These are phyloP conservation scores for Diplosoma virens DNA, from an alignment of 23 tunicate genomes.

Conservation along the genomic window DNA sequence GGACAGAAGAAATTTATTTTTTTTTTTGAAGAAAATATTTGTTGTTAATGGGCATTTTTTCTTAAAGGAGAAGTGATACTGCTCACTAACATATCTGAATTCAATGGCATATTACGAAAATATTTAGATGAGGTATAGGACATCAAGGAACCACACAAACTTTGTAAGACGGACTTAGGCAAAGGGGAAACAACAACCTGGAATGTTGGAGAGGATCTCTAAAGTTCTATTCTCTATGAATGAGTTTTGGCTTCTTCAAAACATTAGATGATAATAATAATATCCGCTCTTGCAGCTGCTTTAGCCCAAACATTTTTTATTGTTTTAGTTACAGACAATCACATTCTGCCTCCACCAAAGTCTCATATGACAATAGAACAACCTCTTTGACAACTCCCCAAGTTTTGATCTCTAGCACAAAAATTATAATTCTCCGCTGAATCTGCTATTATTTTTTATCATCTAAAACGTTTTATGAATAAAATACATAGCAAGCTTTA, in stretches of 20 bases:
- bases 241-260: not conserved
- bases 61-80: not conserved
- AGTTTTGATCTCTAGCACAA: not conserved
- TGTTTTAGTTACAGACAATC: not conserved
- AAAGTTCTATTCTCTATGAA: not conserved
- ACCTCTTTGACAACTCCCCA: not conserved
- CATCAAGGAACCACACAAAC: not conserved
- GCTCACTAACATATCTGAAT: not conserved
- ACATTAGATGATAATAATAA: conserved; percentile 1
- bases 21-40: conserved; percentile 15
- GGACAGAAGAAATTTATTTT: not conserved
- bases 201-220: not conserved
- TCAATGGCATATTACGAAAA: not conserved
- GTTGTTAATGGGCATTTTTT: conserved; percentile 12
- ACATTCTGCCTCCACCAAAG: not conserved
- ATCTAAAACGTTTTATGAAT: not conserved
- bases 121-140: conserved; percentile 1
- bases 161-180: not conserved
- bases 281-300: not conserved
- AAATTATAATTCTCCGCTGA: not conserved
- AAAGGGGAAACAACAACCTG: conserved; percentile 1
- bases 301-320: not conserved
- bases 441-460: not conserved
- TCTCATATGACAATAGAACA: not conserved
- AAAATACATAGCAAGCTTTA: not conserved